phyloP scores from a whole-genome alignment of 2,888 invertebrate species.

The Orthosia gracilis region DNA sequence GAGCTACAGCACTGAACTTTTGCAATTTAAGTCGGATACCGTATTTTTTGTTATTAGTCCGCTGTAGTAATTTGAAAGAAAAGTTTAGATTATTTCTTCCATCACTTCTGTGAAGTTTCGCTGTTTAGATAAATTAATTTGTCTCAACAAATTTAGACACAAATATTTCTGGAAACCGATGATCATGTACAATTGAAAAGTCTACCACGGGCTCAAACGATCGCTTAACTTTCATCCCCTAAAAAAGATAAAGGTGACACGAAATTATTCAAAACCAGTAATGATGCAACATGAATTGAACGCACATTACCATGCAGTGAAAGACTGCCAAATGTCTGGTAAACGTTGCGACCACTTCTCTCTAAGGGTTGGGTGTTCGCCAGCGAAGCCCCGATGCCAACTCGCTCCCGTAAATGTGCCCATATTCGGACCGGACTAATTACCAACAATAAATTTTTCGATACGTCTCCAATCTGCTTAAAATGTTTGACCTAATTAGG shows the following conservation, averaged over 20 bases:
- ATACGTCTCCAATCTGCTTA: slow-evolving; percentile 64
- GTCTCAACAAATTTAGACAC: no score
- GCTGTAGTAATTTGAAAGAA: no score
- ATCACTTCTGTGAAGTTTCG: no score
- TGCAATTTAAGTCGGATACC: slow-evolving; percentile 74
- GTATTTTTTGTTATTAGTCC: slow-evolving; percentile 57
- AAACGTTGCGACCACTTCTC: slow-evolving; percentile 81
- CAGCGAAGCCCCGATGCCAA: slow-evolving; percentile 77
- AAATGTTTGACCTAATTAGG: slow-evolving; percentile 63
- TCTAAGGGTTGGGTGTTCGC: slow-evolving; percentile 79
- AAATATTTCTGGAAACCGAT: neutral
- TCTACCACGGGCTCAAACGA: neutral
- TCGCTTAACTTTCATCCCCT: neutral
- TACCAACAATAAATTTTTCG: slow-evolving; percentile 68
- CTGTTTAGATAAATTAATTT: no score
- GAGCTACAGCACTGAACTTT: slow-evolving; percentile 75
- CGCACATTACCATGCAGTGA: slow-evolving; percentile 80
- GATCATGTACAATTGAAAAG: neutral
- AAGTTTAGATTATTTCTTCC: no score
- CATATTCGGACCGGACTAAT: slow-evolving; percentile 75
- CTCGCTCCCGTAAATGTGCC: slow-evolving; percentile 74
- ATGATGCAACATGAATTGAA: slow-evolving; percentile 77
- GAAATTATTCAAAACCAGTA: slow-evolving; percentile 74
- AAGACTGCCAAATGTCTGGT: slow-evolving; percentile 86
- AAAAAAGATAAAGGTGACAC: slow-evolving; percentile 51